A percentile compares a stretch with the other conserved stretches of the same genome.
Conservation (phyloP, 2,888 invertebrate genomes). For the Drosophila kuntzei region DNA sequence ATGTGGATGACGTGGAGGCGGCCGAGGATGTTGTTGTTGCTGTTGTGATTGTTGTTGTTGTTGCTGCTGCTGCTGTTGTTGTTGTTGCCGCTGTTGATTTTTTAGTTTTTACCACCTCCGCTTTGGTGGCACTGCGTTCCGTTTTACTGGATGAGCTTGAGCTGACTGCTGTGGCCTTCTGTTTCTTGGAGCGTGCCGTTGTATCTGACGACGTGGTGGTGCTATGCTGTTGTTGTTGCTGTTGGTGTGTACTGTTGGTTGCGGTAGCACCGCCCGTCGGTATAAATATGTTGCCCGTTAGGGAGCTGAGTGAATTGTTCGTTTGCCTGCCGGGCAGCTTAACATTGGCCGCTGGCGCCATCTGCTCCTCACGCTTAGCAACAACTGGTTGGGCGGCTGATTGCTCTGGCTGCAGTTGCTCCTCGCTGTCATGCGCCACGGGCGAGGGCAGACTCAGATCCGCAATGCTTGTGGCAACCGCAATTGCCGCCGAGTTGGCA, state of each 20-base stretch:
- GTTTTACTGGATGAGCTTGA: slow-evolving; percentile 35
- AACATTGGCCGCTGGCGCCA: slow-evolving; percentile 85
- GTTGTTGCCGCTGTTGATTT: slow-evolving; percentile 27
- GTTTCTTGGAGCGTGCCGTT: slow-evolving; percentile 64
- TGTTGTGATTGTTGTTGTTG: slow-evolving; percentile 21
- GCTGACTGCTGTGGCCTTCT: slow-evolving; percentile 40
- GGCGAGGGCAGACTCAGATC: slow-evolving; percentile 71
- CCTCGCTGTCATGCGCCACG: slow-evolving; percentile 58
- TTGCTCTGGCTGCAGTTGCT: slow-evolving; percentile 33
- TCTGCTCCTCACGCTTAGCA: slow-evolving; percentile 65
- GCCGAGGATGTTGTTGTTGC: slow-evolving; percentile 43
- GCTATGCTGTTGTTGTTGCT: slow-evolving; percentile 53
- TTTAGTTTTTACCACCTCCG: slow-evolving; percentile 52
- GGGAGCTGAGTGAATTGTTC: slow-evolving; percentile 93
- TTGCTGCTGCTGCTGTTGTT: slow-evolving; percentile 10
- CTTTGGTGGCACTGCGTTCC: slow-evolving; percentile 49
- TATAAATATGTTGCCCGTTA: slow-evolving; percentile 93
- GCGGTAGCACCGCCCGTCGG: slow-evolving; percentile 79
- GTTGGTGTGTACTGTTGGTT: slow-evolving; percentile 46
- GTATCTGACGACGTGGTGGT: slow-evolving; percentile 24
- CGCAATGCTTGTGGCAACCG: slow-evolving; percentile 75
- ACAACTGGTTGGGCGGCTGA: slow-evolving; percentile 35
- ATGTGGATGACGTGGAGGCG: slow-evolving; percentile 62
- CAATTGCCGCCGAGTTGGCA: slow-evolving; percentile 71
- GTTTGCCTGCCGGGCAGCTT: slow-evolving; percentile 91